A percentile compares a stretch with the other conserved stretches of the same genome.
These are phyloP conservation scores for Streptopelia turtur DNA, from an alignment of 2,797 vertebrate species.

Conservation along the genomic window DNA sequence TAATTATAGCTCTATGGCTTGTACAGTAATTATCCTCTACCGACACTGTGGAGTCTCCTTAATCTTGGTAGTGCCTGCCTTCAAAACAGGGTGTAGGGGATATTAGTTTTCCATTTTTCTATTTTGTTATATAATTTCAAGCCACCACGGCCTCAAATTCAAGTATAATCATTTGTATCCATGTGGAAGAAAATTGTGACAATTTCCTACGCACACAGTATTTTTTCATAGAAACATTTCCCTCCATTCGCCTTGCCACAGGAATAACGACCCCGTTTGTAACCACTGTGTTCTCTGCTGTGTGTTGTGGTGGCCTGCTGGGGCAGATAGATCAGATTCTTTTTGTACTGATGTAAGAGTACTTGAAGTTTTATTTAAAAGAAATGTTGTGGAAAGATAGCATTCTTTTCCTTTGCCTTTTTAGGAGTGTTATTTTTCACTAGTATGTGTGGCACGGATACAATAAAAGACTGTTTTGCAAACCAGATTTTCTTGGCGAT, in stretches of 20 bases:
- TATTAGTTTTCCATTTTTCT: slow-evolving; percentile 90
- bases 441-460: slow-evolving; percentile 99
- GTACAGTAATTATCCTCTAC: slow-evolving; percentile 99
- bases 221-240: slow-evolving; percentile 90
- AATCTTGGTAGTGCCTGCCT: slow-evolving; percentile 99
- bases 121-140: slow-evolving; percentile 93
- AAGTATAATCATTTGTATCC: slow-evolving; percentile 89
- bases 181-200: slow-evolving; percentile 84
- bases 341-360: slow-evolving; percentile 99
- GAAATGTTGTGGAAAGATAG: slow-evolving; percentile 99
- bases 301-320: slow-evolving; percentile 95
- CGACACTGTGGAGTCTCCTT: slow-evolving; percentile 99
- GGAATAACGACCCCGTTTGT: slow-evolving; percentile 82
- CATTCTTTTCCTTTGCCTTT: slow-evolving; percentile 89
- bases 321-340: slow-evolving; percentile 93
- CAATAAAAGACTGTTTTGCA: slow-evolving; percentile 99
- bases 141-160: slow-evolving; percentile 93
- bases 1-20: slow-evolving; percentile 95
- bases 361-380: slow-evolving; percentile 99
- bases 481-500: slow-evolving; percentile 77
- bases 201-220: slow-evolving; percentile 86
- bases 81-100: slow-evolving; percentile 99
- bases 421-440: slow-evolving; percentile 99
- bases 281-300: slow-evolving; percentile 98
- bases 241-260: slow-evolving; percentile 91